Percentiles rank a stretch among this genome's conserved stretches.
phyloP scores from a whole-genome alignment of 2,888 invertebrate genomes.

The Timema podura region DNA sequence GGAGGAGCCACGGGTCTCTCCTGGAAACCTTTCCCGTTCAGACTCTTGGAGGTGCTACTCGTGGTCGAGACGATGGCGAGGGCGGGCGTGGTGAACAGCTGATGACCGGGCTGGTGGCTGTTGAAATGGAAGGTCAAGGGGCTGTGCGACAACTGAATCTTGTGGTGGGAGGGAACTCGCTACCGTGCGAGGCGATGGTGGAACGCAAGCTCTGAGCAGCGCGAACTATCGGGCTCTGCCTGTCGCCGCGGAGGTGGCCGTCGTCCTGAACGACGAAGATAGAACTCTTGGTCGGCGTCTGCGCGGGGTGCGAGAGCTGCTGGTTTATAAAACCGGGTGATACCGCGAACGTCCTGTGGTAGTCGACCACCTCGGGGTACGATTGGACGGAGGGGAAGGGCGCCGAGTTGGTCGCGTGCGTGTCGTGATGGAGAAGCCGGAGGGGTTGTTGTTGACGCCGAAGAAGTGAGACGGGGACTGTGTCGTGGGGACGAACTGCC shows the following conservation, averaged over 20 bases:
- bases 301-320: not conserved
- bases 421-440: conserved; percentile 21
- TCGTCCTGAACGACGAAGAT: too few relatives aligned
- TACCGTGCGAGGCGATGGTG: not conserved
- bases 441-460: conserved; percentile 15
- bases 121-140: conserved; percentile 20
- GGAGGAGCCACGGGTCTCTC: not conserved
- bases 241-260: not conserved
- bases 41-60: conserved; percentile 31
- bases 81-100: conserved; percentile 30
- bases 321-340: conserved; percentile 11
- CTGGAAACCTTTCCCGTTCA: conserved; percentile 17
- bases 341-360: conserved; percentile 2
- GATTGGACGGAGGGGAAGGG: not conserved
- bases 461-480: conserved; percentile 19
- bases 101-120: conserved; percentile 21
- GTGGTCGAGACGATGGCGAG: conserved; percentile 35
- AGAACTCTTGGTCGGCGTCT: not conserved
- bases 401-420: not conserved
- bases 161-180: conserved; percentile 6
- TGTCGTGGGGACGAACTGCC: conserved; percentile 23
- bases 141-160: conserved; percentile 15
- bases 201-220: conserved; percentile 1
- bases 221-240: conserved; percentile 12
- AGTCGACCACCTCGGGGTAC: not conserved